Percentiles rank a stretch among this genome's conserved stretches.
These are phyloP conservation scores for Enteromius afrohamiltoni DNA, from an alignment of 2,797 vertebrate genomes.

Conservation along the genomic window DNA sequence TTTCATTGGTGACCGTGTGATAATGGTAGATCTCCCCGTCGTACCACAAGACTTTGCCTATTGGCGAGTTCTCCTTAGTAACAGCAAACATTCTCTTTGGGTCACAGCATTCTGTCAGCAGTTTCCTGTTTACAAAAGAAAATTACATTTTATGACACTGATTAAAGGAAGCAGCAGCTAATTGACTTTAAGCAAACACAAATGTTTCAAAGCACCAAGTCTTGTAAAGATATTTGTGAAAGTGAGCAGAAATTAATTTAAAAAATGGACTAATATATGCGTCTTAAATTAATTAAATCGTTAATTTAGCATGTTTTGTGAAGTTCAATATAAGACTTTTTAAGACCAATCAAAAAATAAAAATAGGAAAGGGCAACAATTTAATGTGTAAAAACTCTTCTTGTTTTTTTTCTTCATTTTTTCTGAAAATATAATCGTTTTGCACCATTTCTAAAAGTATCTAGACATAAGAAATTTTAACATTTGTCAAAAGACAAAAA, in stretches of 20 bases:
- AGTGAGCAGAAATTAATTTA: neutral
- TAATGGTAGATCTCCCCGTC: conserved; percentile 94
- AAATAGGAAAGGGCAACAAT: no score
- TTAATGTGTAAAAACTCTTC: neutral
- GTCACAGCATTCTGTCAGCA: conserved; percentile 90
- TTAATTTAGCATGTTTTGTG: neutral
- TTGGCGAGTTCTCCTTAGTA: conserved; percentile 90
- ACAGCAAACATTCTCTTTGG: conserved; percentile 88
- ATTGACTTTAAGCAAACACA: neutral
- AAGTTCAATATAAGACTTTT: neutral
- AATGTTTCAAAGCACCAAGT: neutral
- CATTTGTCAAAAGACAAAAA: no score
- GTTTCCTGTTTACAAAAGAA: conserved; percentile 71
- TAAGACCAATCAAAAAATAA: neutral
- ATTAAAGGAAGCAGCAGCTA: neutral
- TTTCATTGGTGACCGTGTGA: conserved; percentile 90
- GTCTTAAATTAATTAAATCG: no score
- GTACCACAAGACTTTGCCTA: conserved; percentile 94
- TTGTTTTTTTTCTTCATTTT: no score
- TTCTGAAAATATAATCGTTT: no score
- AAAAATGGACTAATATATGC: no score
- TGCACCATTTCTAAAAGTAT: no score
- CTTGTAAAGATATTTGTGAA: neutral
- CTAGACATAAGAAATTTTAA: no score
- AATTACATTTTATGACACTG: neutral